Conservation (phyloP, 2,113 vertebrate species). For the Plecturocebus donacophilus region DNA sequence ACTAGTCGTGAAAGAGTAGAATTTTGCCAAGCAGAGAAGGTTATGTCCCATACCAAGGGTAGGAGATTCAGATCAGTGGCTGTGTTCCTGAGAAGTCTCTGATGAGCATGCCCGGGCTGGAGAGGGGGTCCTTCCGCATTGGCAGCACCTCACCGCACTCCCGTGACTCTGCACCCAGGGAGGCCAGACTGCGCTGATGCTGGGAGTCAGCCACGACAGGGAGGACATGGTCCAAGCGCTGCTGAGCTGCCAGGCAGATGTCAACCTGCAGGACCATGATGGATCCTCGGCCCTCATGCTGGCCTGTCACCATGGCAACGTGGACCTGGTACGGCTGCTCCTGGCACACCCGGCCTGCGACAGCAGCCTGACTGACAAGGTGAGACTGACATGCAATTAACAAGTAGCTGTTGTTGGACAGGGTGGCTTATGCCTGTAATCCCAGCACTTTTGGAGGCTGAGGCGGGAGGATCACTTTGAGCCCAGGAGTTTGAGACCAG, state of each 20-base stretch:
- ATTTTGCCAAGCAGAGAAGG: neutral
- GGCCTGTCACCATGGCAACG: slow-evolving; percentile 84
- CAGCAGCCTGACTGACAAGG: slow-evolving; percentile 83
- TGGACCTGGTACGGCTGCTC: slow-evolving; percentile 83
- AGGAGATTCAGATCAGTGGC: neutral
- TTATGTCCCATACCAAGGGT: neutral
- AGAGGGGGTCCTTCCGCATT: neutral
- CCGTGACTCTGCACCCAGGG: slow-evolving; percentile 78
- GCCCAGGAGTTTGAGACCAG: too few relatives aligned
- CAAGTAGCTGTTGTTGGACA: neutral
- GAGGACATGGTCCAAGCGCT: slow-evolving; percentile 87
- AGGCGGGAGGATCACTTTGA: too few relatives aligned
- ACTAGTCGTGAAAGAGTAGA: neutral
- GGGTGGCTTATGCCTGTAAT: too few relatives aligned
- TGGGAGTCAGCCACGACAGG: slow-evolving; percentile 86
- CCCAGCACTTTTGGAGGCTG: too few relatives aligned
- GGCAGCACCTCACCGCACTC: neutral
- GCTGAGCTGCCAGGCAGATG: slow-evolving; percentile 84
- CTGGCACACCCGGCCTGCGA: slow-evolving; percentile 83
- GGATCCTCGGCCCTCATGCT: slow-evolving; percentile 86
- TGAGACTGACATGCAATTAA: slow-evolving; percentile 60
- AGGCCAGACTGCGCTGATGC: slow-evolving; percentile 87
- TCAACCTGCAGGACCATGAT: slow-evolving; percentile 87
- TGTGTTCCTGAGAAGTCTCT: neutral
- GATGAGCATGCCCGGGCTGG: neutral